These are phyloP conservation scores for Xanthia icteritia DNA, from an alignment of 2,888 invertebrate genomes.

Conservation along the genomic window DNA sequence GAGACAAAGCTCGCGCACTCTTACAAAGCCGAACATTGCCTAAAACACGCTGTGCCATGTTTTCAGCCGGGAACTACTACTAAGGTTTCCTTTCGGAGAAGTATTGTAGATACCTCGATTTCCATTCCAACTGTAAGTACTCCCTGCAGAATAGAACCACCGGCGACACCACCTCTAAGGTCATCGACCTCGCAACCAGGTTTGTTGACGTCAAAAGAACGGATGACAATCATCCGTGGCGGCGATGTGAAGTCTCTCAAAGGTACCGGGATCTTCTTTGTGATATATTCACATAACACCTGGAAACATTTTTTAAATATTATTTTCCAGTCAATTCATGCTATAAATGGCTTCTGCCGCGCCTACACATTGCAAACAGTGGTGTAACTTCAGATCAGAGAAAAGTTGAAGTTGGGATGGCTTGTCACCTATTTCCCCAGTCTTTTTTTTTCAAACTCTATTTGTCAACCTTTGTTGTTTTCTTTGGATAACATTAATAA, in stretches of 20 bases:
- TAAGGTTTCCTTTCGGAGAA: not conserved
- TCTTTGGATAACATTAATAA: no score
- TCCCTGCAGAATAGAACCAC: slow-evolving; percentile 99
- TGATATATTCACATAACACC: slow-evolving; percentile 99
- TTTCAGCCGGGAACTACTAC: not conserved
- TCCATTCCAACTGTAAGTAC: slow-evolving; percentile 99
- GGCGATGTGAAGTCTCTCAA: slow-evolving; percentile 98
- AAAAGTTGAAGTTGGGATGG: no score
- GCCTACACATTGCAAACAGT: not conserved
- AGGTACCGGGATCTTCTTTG: slow-evolving; percentile 99
- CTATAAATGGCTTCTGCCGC: not conserved
- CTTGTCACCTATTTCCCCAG: no score
- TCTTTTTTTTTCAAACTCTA: no score
- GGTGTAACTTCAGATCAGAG: no score
- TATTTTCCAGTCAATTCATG: not conserved
- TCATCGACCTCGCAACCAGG: slow-evolving; percentile 99
- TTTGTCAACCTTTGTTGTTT: no score
- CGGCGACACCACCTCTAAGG: slow-evolving; percentile 99
- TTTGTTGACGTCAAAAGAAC: slow-evolving; percentile 99
- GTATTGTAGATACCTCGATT: slow-evolving; percentile 93
- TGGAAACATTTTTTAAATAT: slow-evolving; percentile 64
- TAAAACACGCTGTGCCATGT: not conserved
- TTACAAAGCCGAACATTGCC: not conserved
- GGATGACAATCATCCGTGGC: slow-evolving; percentile 98
- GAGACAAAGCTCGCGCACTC: not conserved